phyloP scores from a whole-genome alignment of 2,888 invertebrate genomes.

The Meiosimyza decipiens region DNA sequence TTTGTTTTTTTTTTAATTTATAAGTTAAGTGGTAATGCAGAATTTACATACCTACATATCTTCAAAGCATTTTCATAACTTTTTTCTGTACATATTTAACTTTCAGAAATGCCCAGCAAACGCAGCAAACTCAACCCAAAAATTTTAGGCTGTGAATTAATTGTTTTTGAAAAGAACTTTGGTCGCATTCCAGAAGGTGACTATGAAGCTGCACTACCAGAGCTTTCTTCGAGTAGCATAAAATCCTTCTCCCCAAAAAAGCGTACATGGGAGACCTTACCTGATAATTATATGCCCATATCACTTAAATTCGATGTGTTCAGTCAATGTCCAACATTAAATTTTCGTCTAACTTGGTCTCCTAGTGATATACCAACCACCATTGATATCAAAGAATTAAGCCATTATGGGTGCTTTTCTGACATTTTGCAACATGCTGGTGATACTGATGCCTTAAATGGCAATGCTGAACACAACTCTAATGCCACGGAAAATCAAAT shows the following conservation, averaged over 20 bases:
- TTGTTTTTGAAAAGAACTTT: conserved; percentile 90
- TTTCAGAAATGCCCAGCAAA: conserved; percentile 71
- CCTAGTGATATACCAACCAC: conserved; percentile 68
- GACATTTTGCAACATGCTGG: conserved; percentile 38
- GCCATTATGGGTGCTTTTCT: conserved; percentile 50
- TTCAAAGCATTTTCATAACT: conserved; percentile 11
- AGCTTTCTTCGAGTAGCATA: conserved; percentile 70
- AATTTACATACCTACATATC: background rate
- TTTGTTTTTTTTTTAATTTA: background rate
- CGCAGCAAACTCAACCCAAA: conserved; percentile 73
- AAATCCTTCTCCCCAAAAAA: conserved; percentile 73
- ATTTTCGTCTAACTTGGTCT: conserved; percentile 87
- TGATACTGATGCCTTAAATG: conserved; percentile 32
- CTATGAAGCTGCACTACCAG: conserved; percentile 88
- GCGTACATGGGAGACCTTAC: conserved; percentile 76
- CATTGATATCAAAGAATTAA: conserved; percentile 56
- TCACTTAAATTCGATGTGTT: conserved; percentile 75
- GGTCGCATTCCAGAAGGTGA: conserved; percentile 90
- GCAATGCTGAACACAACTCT: conserved; percentile 38
- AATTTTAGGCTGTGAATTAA: conserved; percentile 76
- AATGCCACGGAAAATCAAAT: conserved; percentile 44
- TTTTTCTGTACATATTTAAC: background rate
- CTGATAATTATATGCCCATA: conserved; percentile 70
- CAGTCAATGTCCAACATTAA: conserved; percentile 82
- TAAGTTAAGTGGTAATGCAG: background rate